Conservation (phyloP, 2,113 vertebrate species). For the Thamnophis sirtalis region DNA sequence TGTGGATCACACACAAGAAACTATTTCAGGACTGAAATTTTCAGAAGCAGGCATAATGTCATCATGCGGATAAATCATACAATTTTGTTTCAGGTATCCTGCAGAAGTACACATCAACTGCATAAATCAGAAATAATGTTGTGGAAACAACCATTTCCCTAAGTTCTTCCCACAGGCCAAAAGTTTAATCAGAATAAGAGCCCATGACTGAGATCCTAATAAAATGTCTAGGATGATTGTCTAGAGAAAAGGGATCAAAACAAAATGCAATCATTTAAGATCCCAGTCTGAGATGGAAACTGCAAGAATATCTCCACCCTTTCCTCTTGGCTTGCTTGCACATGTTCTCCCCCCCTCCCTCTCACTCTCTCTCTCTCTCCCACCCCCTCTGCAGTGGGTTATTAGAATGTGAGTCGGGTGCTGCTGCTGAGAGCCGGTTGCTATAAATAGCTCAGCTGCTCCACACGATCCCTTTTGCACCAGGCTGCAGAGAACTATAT, state of each 20-base stretch:
- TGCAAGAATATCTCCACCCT: not conserved
- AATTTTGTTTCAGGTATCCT: not conserved
- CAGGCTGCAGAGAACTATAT: constrained; percentile 30
- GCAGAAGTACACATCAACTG: not conserved
- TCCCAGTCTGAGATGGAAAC: constrained; percentile 2
- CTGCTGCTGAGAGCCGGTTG: constrained; percentile 20
- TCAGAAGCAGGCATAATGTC: not conserved
- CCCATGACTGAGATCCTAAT: not conserved
- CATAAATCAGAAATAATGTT: not conserved
- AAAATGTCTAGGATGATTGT: not conserved
- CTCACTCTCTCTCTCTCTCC: not conserved
- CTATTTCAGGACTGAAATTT: not conserved
- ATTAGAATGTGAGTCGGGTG: constrained; percentile 30
- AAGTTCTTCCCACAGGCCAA: not conserved
- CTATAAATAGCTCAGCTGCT: constrained; percentile 30
- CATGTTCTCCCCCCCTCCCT: not conserved
- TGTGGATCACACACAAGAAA: not conserved
- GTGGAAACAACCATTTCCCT: not conserved
- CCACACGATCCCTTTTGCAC: constrained; percentile 25
- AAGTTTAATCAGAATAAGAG: not conserved
- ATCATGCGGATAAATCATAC: not conserved
- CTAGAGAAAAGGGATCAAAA: not conserved
- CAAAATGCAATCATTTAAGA: not conserved
- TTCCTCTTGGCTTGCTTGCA: not conserved
- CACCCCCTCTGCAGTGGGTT: not conserved